These are phyloP conservation scores for Perca flavescens DNA, from an alignment of 2,113 vertebrate species.

Conservation along the genomic window DNA sequence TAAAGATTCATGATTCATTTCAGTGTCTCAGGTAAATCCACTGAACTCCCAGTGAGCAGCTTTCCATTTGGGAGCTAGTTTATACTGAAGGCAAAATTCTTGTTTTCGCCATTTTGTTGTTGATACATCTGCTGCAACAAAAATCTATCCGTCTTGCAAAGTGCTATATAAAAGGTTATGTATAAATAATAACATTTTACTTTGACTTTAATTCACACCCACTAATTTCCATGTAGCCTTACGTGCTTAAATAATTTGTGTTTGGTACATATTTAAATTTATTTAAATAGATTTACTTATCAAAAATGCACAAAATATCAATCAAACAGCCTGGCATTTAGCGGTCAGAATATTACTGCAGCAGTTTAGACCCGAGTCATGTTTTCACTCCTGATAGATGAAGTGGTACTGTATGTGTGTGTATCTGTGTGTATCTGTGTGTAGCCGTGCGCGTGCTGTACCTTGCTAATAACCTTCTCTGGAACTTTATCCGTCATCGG, in stretches of 20 bases:
- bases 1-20: neutral
- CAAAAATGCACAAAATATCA: neutral
- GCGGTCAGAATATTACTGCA: neutral
- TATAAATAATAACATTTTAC: too few species aligned
- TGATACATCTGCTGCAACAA: too few species aligned
- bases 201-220: neutral
- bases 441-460: constrained; percentile 42
- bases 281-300: neutral
- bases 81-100: neutral
- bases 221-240: too few species aligned
- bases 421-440: neutral
- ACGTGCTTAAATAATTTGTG: neutral
- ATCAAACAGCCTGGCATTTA: neutral
- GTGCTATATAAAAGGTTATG: too few species aligned
- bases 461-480: constrained; percentile 88
- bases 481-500: constrained; percentile 91
- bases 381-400: neutral
- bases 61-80: too few species aligned
- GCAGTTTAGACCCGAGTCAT: neutral
- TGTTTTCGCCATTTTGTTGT: neutral
- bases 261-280: neutral
- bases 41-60: neutral
- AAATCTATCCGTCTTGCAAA: too few species aligned
- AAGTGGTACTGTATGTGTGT: neutral
- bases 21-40: neutral